Percentiles rank a stretch among this genome's conserved stretches.
Conservation (phyloP, 92 coral and sea anemone genomes). For the Actinostola sp. region DNA sequence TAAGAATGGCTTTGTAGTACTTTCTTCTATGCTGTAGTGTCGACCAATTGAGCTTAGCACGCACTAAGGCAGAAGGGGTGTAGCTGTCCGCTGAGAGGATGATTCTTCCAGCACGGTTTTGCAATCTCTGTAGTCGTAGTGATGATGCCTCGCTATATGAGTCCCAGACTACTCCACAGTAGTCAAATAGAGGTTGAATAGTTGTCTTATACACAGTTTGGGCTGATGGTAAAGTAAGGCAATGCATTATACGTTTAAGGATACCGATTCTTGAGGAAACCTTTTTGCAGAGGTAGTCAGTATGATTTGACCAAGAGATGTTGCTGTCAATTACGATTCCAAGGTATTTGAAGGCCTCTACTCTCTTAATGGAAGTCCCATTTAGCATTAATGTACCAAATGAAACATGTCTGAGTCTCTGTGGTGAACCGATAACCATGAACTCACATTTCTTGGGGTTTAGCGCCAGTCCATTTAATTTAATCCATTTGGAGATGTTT, state of each 20-base stretch:
- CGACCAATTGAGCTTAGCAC: slow-evolving; percentile 34
- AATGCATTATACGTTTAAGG: slow-evolving; percentile 3
- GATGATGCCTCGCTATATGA: neutral
- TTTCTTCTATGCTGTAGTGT: slow-evolving; percentile 39
- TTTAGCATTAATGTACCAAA: neutral
- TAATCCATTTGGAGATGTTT: slow-evolving; percentile 27
- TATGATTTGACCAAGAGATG: slow-evolving; percentile 6
- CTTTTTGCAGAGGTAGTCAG: neutral
- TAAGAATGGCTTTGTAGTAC: slow-evolving; percentile 25
- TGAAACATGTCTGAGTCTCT: slow-evolving; percentile 12
- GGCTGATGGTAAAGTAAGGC: neutral
- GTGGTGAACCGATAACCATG: slow-evolving; percentile 29
- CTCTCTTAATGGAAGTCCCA: slow-evolving; percentile 1
- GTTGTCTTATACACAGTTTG: slow-evolving; percentile 6
- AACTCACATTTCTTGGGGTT: slow-evolving; percentile 22
- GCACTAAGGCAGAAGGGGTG: neutral
- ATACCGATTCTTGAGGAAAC: slow-evolving; percentile 4
- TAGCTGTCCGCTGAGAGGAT: slow-evolving; percentile 21
- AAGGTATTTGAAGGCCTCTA: slow-evolving; percentile 21
- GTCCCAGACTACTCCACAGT: slow-evolving; percentile 29
- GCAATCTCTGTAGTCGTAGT: no score
- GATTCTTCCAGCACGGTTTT: no score
- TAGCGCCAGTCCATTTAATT: slow-evolving; percentile 1
- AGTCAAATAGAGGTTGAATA: slow-evolving; percentile 23
- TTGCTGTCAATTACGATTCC: neutral